Percentiles rank a stretch among this genome's conserved stretches.
phyloP scores from a whole-genome alignment of 2,113 vertebrate species.

The Chlorocebus sabaeus region DNA sequence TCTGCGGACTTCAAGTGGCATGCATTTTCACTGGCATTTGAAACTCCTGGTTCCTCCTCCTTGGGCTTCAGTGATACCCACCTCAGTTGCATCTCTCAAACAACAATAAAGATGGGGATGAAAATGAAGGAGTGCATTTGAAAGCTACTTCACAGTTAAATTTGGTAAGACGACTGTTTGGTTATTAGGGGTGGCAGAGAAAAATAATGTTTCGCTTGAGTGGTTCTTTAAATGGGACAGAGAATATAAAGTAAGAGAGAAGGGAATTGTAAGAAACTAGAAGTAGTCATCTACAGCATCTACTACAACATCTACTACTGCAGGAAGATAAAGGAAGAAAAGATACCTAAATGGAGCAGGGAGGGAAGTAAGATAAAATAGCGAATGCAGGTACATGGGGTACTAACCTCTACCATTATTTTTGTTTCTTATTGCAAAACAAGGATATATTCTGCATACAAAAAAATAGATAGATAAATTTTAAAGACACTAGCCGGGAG shows the following conservation, averaged over 20 bases:
- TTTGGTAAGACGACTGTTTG: neutral
- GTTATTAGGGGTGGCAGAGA: neutral
- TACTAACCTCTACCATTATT: neutral
- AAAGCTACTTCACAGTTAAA: neutral
- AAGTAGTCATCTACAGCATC: neutral
- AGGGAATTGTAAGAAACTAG: neutral
- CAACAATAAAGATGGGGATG: neutral
- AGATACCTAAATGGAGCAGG: neutral
- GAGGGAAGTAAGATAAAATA: neutral
- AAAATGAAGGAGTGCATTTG: neutral
- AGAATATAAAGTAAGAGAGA: neutral
- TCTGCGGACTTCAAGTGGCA: neutral
- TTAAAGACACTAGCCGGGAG: neutral
- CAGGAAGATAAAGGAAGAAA: neutral
- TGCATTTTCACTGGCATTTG: neutral
- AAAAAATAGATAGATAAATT: neutral
- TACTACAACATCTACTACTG: neutral
- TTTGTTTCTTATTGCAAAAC: neutral
- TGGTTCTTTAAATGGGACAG: neutral
- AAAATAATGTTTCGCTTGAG: neutral
- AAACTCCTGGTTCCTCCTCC: neutral
- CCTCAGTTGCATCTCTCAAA: neutral
- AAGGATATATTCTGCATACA: neutral
- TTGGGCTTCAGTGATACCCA: neutral
- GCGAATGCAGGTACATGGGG: neutral